These are phyloP conservation scores for Cetoscarus ocellatus DNA, from an alignment of 2,797 vertebrate genomes.

Conservation along the genomic window DNA sequence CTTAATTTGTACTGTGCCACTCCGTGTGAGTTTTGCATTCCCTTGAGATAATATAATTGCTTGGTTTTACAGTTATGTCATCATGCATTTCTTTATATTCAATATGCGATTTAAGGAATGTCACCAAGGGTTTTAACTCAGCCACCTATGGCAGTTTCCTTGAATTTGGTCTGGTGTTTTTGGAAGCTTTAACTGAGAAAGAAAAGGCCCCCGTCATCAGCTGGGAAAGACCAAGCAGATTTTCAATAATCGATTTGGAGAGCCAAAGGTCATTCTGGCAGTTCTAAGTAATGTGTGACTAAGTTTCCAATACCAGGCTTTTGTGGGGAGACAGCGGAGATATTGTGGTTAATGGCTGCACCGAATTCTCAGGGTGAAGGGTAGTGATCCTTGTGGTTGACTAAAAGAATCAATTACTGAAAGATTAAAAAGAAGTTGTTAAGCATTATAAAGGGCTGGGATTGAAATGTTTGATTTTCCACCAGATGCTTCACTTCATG, in stretches of 20 bases:
- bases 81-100: constrained; percentile 54
- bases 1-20: constrained; percentile 90
- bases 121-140: constrained; percentile 18
- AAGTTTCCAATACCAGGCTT: constrained; percentile 70
- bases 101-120: constrained; percentile 32
- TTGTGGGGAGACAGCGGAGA: constrained; percentile 82
- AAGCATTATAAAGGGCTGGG: constrained; percentile 69
- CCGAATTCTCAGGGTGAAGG: constrained; percentile 71
- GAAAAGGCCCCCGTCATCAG: constrained; percentile 56
- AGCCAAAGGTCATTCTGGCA: constrained; percentile 66
- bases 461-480: constrained; percentile 82
- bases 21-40: constrained; percentile 85
- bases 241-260: constrained; percentile 71
- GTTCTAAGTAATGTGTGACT: constrained; percentile 51
- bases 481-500: constrained; percentile 58
- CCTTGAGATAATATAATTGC: constrained; percentile 78
- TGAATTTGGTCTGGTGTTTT: constrained; percentile 50
- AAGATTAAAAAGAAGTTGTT: constrained; percentile 76
- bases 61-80: constrained; percentile 77
- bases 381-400: constrained; percentile 70
- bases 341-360: constrained; percentile 76
- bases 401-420: constrained; percentile 79
- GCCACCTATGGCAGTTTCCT: constrained; percentile 22
- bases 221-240: constrained; percentile 71
- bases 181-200: constrained; percentile 30